Percentiles rank a stretch among this genome's conserved stretches.
phyloP scores from a whole-genome alignment of 2,113 vertebrate species.

The Ovis canadensis region DNA sequence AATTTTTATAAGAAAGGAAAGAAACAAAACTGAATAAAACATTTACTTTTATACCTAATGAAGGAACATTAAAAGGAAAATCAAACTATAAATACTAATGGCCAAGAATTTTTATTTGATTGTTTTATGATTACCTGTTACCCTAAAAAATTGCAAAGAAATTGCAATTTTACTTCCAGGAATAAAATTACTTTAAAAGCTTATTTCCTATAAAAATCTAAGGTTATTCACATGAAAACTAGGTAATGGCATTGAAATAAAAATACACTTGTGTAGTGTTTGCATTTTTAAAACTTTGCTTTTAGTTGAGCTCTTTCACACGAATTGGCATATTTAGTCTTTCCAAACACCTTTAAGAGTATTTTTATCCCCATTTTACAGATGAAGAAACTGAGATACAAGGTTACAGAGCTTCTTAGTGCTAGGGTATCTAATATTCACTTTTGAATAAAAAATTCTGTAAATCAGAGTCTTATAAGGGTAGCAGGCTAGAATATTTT shows the following conservation, averaged over 20 bases:
- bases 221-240: slow-evolving; percentile 3
- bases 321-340: neutral
- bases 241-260: neutral
- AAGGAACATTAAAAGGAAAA: neutral
- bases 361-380: neutral
- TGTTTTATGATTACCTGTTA: neutral
- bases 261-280: neutral
- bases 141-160: neutral
- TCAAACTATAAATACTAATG: neutral
- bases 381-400: neutral
- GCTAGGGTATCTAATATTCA: neutral
- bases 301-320: neutral
- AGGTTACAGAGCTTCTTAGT: neutral
- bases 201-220: neutral
- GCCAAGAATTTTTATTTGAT: neutral
- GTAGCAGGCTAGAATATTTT: neutral
- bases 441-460: neutral
- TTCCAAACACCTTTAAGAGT: neutral
- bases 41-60: neutral
- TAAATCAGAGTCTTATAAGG: neutral
- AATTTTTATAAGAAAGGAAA: neutral
- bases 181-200: neutral
- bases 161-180: neutral
- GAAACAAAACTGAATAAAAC: neutral
- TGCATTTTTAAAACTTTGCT: neutral